Base-by-base conservation (phyloP, 2,888 invertebrate genomes). In the Dorcus parallelipipedus region DNA sequence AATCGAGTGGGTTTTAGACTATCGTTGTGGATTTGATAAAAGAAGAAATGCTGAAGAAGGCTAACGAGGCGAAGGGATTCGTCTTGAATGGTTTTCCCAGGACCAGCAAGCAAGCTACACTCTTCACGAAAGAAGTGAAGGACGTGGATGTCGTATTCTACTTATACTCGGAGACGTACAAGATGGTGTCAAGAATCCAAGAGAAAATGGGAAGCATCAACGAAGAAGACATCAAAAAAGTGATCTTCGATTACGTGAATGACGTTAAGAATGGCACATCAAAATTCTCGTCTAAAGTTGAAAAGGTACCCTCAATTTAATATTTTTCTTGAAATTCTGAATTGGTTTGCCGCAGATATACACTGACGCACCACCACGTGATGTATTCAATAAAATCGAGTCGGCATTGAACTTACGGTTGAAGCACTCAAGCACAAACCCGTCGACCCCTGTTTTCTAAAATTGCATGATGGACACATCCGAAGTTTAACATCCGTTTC, bases 71-170 rank as follows among this genome's bases (percentile, higher is more conserved):
- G 0, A 80, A 47, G 82, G 84, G 84, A 0, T 84, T 80, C 67
- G 79, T 84, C 10, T 71, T 85, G 43, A 82, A 83, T 8, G 83
- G 83, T 9, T 85, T 85, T 72, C 85, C 85, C 7, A 80, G 79
- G 71, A 84, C 80, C 55, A 78, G 77, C 9, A 79, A 70, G 54
- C 75, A 76, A 64, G 76, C 76, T 1, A 57, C 62, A 23, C 57
- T 73, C 56, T 77, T 77, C 54, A 66, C 71, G 8, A 71, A 71
- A 48, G 77, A 76, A 65, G 58, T 58, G 39, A 59, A 53, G 55
- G 59, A 72, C 38, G 73, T 75, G 2, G 70, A 72, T 52, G 71
- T 71, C 14, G 67, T 75, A n/a, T 65, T 75, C 43, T 73, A 73
- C 54, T 64, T 76, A 38, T 68, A 69, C 53, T 64, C 72, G 5